Percentiles rank a stretch among this genome's conserved stretches.
These are phyloP conservation scores for Prietella phreatophila DNA, from an alignment of 2,113 vertebrate species.

Conservation along the genomic window DNA sequence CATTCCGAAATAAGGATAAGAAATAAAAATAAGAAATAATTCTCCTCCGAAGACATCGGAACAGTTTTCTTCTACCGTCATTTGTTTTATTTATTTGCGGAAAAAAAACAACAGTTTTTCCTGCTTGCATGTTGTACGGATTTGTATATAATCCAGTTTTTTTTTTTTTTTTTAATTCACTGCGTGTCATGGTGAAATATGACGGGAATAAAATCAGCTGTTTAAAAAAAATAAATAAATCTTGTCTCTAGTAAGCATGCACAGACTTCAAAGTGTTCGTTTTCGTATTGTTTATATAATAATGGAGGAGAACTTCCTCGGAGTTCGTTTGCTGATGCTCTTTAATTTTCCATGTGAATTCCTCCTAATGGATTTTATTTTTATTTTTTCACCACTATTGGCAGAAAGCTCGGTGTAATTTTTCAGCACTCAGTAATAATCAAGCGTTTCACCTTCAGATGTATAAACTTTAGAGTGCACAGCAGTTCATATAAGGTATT, in stretches of 20 bases:
- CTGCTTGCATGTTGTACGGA: neutral
- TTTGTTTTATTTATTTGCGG: no score
- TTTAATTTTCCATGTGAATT: conserved; percentile 44
- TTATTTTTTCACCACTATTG: neutral
- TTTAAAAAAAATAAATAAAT: neutral
- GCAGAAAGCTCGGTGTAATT: conserved; percentile 7
- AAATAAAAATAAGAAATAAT: no score
- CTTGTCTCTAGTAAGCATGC: neutral
- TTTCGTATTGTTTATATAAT: neutral
- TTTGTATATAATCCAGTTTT: neutral
- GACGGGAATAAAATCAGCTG: neutral
- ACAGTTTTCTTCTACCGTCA: no score
- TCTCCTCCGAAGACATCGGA: no score
- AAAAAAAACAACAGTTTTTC: neutral
- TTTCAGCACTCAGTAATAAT: conserved; percentile 1
- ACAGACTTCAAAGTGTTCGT: neutral
- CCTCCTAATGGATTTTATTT: conserved; percentile 37
- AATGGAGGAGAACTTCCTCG: neutral
- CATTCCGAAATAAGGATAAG: no score
- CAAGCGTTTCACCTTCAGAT: neutral
- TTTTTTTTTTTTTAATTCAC: neutral
- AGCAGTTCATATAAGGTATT: neutral
- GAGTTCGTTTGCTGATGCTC: neutral
- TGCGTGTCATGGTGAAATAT: neutral
- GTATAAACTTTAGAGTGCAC: neutral